A percentile compares a stretch with the other conserved stretches of the same genome.
phyloP scores from a whole-genome alignment of 2,888 invertebrate genomes.

The Chrysolina haemoptera region DNA sequence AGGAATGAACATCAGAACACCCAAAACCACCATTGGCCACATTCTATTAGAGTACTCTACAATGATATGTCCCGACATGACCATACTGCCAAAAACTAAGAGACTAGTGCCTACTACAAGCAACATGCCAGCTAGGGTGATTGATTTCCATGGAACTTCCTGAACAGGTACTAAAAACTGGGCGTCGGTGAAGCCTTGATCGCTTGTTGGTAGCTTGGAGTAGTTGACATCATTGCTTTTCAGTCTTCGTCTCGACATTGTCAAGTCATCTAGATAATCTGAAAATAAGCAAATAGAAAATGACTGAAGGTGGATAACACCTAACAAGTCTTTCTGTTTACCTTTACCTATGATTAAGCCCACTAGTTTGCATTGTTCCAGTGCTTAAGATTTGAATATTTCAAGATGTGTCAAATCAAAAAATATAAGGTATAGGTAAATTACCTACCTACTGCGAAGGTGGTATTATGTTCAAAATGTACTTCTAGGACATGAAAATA shows the following conservation, averaged over 20 bases:
- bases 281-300: constrained; percentile 51
- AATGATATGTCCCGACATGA: constrained; percentile 86
- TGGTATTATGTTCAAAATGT: too few species aligned
- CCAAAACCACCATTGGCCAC: constrained; percentile 92
- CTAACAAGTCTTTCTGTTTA: too few species aligned
- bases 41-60: constrained; percentile 89
- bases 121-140: constrained; percentile 82
- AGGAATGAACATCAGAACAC: constrained; percentile 91
- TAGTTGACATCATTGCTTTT: constrained; percentile 78
- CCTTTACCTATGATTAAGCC: too few species aligned
- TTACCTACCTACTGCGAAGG: too few species aligned
- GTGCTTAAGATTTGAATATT: too few species aligned
- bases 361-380: too few species aligned
- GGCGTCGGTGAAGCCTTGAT: constrained; percentile 80
- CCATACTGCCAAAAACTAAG: constrained; percentile 83
- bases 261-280: constrained; percentile 71
- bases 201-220: constrained; percentile 70
- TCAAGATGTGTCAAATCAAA: too few species aligned
- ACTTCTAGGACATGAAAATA: background rate
- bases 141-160: constrained; percentile 89
- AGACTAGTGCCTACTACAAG: constrained; percentile 80
- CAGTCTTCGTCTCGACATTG: constrained; percentile 75
- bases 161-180: constrained; percentile 79
- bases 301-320: background rate
- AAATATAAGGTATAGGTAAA: too few species aligned